Base-by-base conservation (phyloP, 2,888 invertebrate genomes). In the Dioctria linearis region DNA sequence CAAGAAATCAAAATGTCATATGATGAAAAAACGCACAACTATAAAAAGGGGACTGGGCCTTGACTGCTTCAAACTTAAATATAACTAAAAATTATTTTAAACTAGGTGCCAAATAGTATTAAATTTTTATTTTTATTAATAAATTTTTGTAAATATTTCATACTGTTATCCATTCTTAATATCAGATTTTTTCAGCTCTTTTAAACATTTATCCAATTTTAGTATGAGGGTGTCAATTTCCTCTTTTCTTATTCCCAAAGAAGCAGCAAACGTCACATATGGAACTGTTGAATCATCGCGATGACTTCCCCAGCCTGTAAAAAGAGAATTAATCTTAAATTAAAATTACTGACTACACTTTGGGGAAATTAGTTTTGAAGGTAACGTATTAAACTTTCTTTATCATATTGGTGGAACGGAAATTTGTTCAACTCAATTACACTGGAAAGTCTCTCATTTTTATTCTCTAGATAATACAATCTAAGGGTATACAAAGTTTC, bases 211-310 rank as follows among this genome's bases (percentile, higher is more conserved):
- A 80, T 92, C 90, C 69, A 95, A 88, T 85, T 93, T 90, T 83
- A 90, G 90, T 69, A 94, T 89, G 86, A 95, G 95, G 39, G 89
- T 86, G 85, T 94, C 93, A n/a, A 95, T 91, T 85, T 95, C 95
- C 3, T 87, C 85, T 83, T 90, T 90, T 66, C 90, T 91, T 87
- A 94, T 91, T 3, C 95, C 95, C 54, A 95, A 88, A 5, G 93
- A 90, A 3, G 94, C 94, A 13, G 95, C 95, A 73, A 93, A 94
- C 3, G 95, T 95, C 83, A 95, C 88, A 86, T 95, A 95, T 3
- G 93, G 91, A 81, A 89, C 88, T 9, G 91, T 90, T 84, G 91
- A 92, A 83, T 89, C 88, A 84, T 90, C 89, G 83, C 90, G 90
- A 87, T 95, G 95, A 8, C 93, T 90, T 69, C 95, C 94, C 92